These are phyloP conservation scores for Plemyria rubiginata DNA, from an alignment of 2,888 invertebrate genomes.

Conservation along the genomic window DNA sequence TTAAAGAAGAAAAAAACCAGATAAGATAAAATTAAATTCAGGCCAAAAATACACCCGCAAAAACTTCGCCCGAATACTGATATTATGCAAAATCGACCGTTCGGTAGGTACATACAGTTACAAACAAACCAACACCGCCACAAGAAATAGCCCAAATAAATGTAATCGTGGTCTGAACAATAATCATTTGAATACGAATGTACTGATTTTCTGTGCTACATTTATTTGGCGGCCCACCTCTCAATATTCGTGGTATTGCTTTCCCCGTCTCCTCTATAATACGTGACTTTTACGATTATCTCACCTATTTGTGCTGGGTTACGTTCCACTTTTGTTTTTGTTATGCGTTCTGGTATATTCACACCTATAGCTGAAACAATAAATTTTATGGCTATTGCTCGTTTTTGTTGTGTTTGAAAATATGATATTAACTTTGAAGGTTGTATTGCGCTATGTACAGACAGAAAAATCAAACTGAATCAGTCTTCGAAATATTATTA, in stretches of 20 bases:
- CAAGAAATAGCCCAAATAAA: conserved; percentile 71
- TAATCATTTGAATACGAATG: conserved; percentile 83
- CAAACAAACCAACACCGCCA: conserved; percentile 47
- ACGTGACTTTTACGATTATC: conserved; percentile 49
- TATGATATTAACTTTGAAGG: neutral
- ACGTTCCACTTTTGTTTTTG: conserved; percentile 42
- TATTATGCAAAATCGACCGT: conserved; percentile 55
- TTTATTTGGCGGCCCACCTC: conserved; percentile 47
- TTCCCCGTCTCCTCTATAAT: conserved; percentile 44
- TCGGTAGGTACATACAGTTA: conserved; percentile 41
- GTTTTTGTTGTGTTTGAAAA: conserved; percentile 5
- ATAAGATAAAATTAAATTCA: neutral
- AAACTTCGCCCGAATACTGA: conserved; percentile 34
- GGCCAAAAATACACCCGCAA: conserved; percentile 16
- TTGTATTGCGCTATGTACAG: neutral
- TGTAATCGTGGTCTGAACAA: conserved; percentile 76
- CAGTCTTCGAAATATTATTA: neutral
- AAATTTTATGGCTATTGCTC: conserved; percentile 9
- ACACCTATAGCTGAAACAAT: conserved; percentile 12
- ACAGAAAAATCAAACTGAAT: neutral
- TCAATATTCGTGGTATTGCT: conserved; percentile 48
- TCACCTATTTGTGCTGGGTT: conserved; percentile 46
- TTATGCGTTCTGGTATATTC: conserved; percentile 27
- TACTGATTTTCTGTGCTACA: conserved; percentile 68
- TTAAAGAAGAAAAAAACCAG: no score